A percentile compares a stretch with the other conserved stretches of the same genome.
These are phyloP conservation scores for Leucophora obtusa DNA, from an alignment of 2,888 invertebrate genomes.

Conservation along the genomic window DNA sequence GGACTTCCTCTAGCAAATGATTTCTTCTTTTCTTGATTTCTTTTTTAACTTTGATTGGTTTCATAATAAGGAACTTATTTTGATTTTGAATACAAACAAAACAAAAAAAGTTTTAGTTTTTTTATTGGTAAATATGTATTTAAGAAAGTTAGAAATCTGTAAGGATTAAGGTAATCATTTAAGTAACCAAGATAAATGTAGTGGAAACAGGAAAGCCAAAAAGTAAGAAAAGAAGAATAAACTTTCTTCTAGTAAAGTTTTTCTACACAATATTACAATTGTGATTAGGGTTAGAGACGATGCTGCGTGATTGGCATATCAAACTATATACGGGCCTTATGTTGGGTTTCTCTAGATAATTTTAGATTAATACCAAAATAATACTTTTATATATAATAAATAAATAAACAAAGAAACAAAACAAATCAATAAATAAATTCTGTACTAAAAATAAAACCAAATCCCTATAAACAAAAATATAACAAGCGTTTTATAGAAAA, in stretches of 20 bases:
- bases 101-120: background rate
- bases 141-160: constrained; percentile 14
- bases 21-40: too few relatives aligned
- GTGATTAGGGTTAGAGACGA: background rate
- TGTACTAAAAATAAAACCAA: constrained; percentile 3
- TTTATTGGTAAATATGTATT: background rate
- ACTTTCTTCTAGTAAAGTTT: background rate
- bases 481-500: background rate
- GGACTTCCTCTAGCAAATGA: too few relatives aligned
- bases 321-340: background rate
- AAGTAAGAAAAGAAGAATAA: background rate
- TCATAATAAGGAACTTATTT: too few relatives aligned
- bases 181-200: constrained; percentile 21
- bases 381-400: background rate
- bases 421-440: background rate
- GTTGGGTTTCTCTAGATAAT: constrained; percentile 1
- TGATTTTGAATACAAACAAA: background rate
- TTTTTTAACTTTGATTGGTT: too few relatives aligned
- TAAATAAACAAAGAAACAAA: constrained; percentile 7
- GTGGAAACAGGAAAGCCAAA: constrained; percentile 3
- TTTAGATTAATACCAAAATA: constrained; percentile 20
- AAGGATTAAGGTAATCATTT: constrained; percentile 27
- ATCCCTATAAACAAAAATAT: background rate
- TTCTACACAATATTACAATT: background rate
- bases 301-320: constrained; percentile 26